Base-by-base conservation (phyloP, 2,888 invertebrate genomes). In the Zygothrica quintamaculata region DNA sequence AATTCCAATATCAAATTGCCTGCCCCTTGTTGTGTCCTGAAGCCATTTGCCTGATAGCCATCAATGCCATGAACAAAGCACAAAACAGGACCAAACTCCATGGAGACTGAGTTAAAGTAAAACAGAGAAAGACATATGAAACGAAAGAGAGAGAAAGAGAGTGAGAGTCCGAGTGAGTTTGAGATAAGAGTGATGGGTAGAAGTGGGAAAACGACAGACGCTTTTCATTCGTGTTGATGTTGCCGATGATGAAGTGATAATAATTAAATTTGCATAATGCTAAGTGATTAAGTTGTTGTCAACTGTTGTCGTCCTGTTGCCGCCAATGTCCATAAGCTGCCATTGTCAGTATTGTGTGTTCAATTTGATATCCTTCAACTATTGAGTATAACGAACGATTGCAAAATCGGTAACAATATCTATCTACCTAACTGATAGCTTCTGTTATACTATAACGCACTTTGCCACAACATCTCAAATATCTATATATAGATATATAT, bases 201-300 rank as follows among this genome's bases (percentile, higher is more conserved):
- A 8, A 52, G 52, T 15, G 43, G 9, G 36, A 22, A 36, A 22
- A 46, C 44, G 29, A 55, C 44, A 42, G 53, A n/a, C 50, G 52
- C 52, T 58, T 62, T 66, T 70, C 66, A 65, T 58, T 69, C 60
- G 67, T 71, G 64, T 58, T 62, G 73, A 77, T 60, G 65, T 66
- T 64, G 68, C 62, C 66, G 80, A 86, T 72, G 80, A 86, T 84
- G 86, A 82, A 86, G 84, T 84, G 86, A 84, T 86, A 84, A 86
- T 86, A 82, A 84, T 84, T 84, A 84, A 86, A 86, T 84, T 84
- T 84, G 86, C 82, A 86, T 84, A 84, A 84, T 86, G 80, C 72
- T 86, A 84, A 84, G 86, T 84, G 86, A 84, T 84, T 84, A 86
- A 86, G 77, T 84, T 84, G 86, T 81, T 76, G 87, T 72, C 86